Percentiles rank a stretch among this genome's conserved stretches.
Evolutionary conservation across 2,113 vertebrate genomes (phyloP).

Genomic region (Aspidoscelis tigris): DNA sequence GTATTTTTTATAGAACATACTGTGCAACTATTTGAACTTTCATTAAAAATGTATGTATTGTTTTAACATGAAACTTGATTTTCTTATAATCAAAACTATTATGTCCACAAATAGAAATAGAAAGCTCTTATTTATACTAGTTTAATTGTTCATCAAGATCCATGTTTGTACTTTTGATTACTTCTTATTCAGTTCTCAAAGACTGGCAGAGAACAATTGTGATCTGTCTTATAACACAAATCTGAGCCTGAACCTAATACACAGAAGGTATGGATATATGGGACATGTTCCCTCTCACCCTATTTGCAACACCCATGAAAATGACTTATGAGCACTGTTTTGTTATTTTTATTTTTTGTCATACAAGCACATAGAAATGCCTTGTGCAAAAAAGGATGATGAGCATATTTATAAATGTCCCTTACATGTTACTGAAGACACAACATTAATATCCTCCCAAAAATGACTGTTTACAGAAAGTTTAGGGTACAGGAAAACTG

Average conservation of each 20-base stretch:
- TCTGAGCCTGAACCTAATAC: not conserved
- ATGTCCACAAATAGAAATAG: not conserved
- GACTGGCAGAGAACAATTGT: not conserved
- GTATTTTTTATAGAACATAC: not conserved
- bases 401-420: too few relatives aligned
- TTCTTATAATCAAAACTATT: not conserved
- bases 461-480: too few relatives aligned
- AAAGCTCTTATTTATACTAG: not conserved
- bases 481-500: too few relatives aligned
- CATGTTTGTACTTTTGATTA: not conserved
- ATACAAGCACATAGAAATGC: too few relatives aligned
- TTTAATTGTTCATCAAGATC: not conserved
- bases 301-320: too few relatives aligned
- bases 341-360: too few relatives aligned
- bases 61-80: not conserved
- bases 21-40: not conserved
- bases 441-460: too few relatives aligned
- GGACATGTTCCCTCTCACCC: too few relatives aligned
- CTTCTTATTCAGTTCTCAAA: not conserved
- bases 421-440: too few relatives aligned
- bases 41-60: not conserved
- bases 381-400: too few relatives aligned
- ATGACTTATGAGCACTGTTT: too few relatives aligned
- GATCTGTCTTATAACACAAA: not conserved
- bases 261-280: not conserved